Base-by-base conservation (phyloP, 2,113 vertebrate genomes). In the Anolis sagrei region DNA sequence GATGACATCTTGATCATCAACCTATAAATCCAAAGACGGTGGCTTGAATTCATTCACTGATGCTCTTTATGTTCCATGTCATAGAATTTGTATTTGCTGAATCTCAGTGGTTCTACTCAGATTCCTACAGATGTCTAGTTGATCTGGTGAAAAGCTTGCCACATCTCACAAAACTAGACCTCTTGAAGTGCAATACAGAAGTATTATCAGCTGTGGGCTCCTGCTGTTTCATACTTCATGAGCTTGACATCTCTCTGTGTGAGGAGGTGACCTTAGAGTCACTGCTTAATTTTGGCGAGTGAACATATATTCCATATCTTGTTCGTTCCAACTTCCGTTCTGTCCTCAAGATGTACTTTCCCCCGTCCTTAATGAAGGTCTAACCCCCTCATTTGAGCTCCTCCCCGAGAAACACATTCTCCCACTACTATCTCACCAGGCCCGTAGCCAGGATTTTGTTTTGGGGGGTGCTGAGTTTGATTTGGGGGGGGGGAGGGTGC, bases 181-280 rank as follows among this genome's bases (percentile, higher is more conserved):
- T 95, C 76, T 92, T 91, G 0, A 78, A 80, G 89, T 83, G 93
- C 82, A 81, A 95, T 9, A 0, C 87, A 0, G 83, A 69, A 32
- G 94, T 95, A 62, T 84, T 95, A 0, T 79, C 88, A 0, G 93
- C 93, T 0, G 76, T 95, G 74, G 94, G 93, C 1, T 83, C 80
- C n/a, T 44, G 61, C 75, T 96, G 95, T 85, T 82, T 0, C 1
- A 73, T 0, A 4, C 89, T 96, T 79, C 87, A 2, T 8, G 90
- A 95, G 48, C 90, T 96, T 76, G 92, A 95, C 0, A 25, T 95
- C 4, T 94, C 93, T 0, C 27, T 1, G 76, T 96, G 95, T 88
- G 88, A 13, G 83, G 90, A 88, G 61, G 87, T 94, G 61, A 36
- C 91, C 0, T 76, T 93, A 0, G 48, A 3, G 0, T 90, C 91